Evolutionary conservation across 2,888 invertebrate species (phyloP), one percentile per base, ranked within the genome.

Genomic region (Melanostoma scalare): DNA sequence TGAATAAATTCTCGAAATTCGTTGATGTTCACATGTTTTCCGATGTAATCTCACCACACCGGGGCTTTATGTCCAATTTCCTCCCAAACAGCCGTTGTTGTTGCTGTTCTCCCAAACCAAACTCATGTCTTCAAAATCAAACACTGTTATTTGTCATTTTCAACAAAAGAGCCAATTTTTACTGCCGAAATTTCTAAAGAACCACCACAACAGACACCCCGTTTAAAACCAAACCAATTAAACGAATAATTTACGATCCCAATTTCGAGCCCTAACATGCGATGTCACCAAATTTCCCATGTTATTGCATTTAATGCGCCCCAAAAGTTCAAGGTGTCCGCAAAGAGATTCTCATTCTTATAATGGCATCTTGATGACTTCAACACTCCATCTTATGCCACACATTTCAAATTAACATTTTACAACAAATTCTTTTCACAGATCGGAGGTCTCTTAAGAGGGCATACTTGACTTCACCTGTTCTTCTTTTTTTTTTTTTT

Each of bases 311-410:
- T 76, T 60, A 76, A 76, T 71, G 53, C 36, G 60, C n/a, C n/a
- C 6, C 50, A 46, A 33, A 61, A 68, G 63, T 67, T 71, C 65
- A 71, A 77, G 65, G 67, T 81, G 77, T 77, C 67, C 71, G 71
- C 53, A 40, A 55, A 58, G 71, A 40, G 38, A 48, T 69, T 52
- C 48, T 53, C 46, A 63, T 52, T 65, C 38, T 35, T 40, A 48
- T 80, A 77, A 81, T 81, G 71, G 76, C 77, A 77, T 67, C 72
- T 77, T 81, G 81, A 81, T 81, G 76, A 68, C 77, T 60, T 55
- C 56, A 72, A 77, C 71, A 77, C 55, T 6, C 61, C 33, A 68
- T 61, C 46, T 40, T 48, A 56, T 20, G 20, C 20, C 48, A 79
- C 31, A 63, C 60, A 55, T n/a, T 53, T 6, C 50, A 71, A 73